Evolutionary conservation across 2,797 vertebrate species (phyloP), one percentile per base, ranked within the genome.

Genomic region (Neosilurus mollespiculum): DNA sequence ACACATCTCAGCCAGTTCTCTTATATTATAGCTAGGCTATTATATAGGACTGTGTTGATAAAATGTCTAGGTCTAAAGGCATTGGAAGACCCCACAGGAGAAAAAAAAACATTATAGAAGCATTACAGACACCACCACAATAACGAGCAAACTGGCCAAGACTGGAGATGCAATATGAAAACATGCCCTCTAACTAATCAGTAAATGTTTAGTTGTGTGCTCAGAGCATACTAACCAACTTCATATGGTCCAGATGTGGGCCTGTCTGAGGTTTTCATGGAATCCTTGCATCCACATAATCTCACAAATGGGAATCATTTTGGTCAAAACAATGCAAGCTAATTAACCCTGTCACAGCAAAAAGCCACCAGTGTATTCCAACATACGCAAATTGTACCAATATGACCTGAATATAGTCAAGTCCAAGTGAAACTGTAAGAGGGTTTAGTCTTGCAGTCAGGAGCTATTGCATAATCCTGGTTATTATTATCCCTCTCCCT

Each of bases 161-260:
- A 53, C n/a, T 1, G n/a, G 70, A 72, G n/a, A 73, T 73, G n/a
- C 24, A 9, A 73, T 10, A 54, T 73, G 70, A 54, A 73, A 73
- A 73, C 5, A 2, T n/a, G 26, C 34, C 37, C 37, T n/a, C 8
- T 12, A 51, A 15, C 9, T 24, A 53, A 53, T 72, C n/a, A 53
- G 70, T 53, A 53, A 53, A 49, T 26, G 51, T 54, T 53, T 72
- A 72, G 49, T 54, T 26, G 51, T 72, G 11, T 53, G 26, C n/a
- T 51, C 9, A 22, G 12, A 71, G 2, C 16, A 16, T 49, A 34
- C 37, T 69, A 69, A 43, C 37, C 14, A 54, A 16, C 69, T 6
- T 71, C 43, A 71, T 71, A 20, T 49, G 20, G 49, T 49, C 67
- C 67, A 70, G 43, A 70, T 70, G 67, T 49, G 37, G 1, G 6